A percentile compares a stretch with the other conserved stretches of the same genome.
Evolutionary conservation across 2,888 invertebrate genomes (phyloP).

Genomic region (Apamea anceps): DNA sequence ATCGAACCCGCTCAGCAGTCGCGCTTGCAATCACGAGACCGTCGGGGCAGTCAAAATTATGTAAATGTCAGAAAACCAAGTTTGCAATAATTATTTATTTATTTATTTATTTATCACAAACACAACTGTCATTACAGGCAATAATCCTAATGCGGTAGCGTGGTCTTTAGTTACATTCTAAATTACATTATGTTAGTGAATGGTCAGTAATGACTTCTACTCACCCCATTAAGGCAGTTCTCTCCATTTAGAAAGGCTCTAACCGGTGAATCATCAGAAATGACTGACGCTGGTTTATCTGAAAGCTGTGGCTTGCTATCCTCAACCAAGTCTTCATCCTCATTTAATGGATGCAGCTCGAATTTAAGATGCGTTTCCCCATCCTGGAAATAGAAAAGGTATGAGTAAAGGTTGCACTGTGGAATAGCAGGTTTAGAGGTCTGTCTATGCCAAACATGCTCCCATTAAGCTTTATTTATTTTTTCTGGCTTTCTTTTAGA

Average conservation of each 20-base stretch:
- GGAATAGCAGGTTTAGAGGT: conserved; percentile 9
- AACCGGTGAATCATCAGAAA: conserved; percentile 92
- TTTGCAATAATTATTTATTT: neutral
- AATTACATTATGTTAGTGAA: neutral
- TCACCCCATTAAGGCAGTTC: conserved; percentile 96
- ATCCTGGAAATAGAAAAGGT: conserved; percentile 85
- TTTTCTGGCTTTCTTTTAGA: neutral
- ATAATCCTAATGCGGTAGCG: too few relatives aligned
- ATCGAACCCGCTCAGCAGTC: too few relatives aligned
- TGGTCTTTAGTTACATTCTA: too few relatives aligned
- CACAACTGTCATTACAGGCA: too few relatives aligned
- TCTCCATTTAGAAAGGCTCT: conserved; percentile 95
- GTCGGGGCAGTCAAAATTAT: too few relatives aligned
- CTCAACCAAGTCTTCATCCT: conserved; percentile 83
- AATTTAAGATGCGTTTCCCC: conserved; percentile 92
- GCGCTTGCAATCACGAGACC: too few relatives aligned
- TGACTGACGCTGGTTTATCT: conserved; percentile 71
- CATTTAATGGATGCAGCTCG: conserved; percentile 91
- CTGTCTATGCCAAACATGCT: conserved; percentile 26
- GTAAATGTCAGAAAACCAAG: too few relatives aligned
- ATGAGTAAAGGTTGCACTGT: neutral
- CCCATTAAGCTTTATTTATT: conserved; percentile 23
- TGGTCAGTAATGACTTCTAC: conserved; percentile 63
- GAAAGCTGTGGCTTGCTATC: conserved; percentile 67
- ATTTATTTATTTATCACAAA: too few relatives aligned